A percentile compares a stretch with the other conserved stretches of the same genome.
phyloP scores from a whole-genome alignment of 2,797 vertebrate species.

The Luscinia megarhynchos region DNA sequence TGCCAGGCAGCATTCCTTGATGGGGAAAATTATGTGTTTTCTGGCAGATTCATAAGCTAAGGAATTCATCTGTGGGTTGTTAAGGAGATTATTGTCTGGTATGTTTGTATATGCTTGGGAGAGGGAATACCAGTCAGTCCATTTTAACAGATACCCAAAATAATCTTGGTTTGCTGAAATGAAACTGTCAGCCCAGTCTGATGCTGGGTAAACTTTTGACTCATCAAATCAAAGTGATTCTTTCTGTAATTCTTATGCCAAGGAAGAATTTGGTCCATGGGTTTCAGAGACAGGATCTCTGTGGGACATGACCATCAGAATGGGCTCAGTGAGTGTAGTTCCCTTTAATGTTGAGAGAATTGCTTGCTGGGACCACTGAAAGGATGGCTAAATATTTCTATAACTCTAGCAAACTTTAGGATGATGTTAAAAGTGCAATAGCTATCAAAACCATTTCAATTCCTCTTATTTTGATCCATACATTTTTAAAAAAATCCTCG shows the following conservation, averaged over 20 bases:
- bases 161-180: constrained; percentile 8
- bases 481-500: neutral
- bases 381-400: neutral
- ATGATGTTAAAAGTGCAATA: neutral
- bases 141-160: constrained; percentile 18
- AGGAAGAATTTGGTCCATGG: neutral
- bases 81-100: constrained; percentile 58
- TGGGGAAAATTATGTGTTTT: constrained; percentile 63
- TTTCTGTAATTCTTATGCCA: neutral
- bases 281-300: neutral
- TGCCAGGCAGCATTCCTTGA: constrained; percentile 66
- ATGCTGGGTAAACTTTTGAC: neutral
- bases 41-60: constrained; percentile 62
- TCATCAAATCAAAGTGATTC: neutral
- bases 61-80: constrained; percentile 55
- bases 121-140: constrained; percentile 11
- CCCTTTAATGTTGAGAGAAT: neutral
- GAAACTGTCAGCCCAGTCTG: neutral
- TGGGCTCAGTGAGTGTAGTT: neutral
- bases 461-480: neutral
- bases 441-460: neutral
- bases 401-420: neutral
- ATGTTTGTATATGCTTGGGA: constrained; percentile 19
- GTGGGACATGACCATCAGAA: neutral
- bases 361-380: neutral